Evolutionary conservation across 2,113 vertebrate species (phyloP).

Genomic region (Corythaeola cristata): DNA sequence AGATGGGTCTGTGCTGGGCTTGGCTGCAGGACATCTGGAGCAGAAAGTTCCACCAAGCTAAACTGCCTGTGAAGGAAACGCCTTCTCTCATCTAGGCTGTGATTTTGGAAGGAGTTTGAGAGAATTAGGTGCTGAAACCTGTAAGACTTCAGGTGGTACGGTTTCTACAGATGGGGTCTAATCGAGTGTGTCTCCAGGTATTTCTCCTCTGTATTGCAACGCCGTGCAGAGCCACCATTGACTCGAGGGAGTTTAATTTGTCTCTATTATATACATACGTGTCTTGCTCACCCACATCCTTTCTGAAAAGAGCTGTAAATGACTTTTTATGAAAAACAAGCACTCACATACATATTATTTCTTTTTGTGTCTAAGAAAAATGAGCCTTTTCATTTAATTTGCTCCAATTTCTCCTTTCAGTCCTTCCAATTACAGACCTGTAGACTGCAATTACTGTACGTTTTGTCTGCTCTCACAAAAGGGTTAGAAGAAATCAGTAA

Average conservation of each 20-base stretch:
- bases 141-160: neutral
- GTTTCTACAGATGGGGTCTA: neutral
- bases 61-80: neutral
- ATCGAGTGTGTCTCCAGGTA: neutral
- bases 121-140: neutral
- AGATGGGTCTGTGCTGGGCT: neutral
- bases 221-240: neutral
- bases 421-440: neutral
- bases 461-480: neutral
- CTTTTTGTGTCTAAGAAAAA: conserved; percentile 3
- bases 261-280: neutral
- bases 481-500: neutral
- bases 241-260: neutral
- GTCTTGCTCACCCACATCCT: neutral
- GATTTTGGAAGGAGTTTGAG: neutral
- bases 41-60: neutral
- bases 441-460: neutral
- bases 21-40: neutral
- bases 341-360: neutral
- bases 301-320: neutral
- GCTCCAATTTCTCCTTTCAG: conserved; percentile 6
- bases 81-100: neutral
- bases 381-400: conserved; percentile 28
- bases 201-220: neutral
- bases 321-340: neutral